phyloP scores from a whole-genome alignment of 2,888 invertebrate genomes.

The Linyphia triangularis region DNA sequence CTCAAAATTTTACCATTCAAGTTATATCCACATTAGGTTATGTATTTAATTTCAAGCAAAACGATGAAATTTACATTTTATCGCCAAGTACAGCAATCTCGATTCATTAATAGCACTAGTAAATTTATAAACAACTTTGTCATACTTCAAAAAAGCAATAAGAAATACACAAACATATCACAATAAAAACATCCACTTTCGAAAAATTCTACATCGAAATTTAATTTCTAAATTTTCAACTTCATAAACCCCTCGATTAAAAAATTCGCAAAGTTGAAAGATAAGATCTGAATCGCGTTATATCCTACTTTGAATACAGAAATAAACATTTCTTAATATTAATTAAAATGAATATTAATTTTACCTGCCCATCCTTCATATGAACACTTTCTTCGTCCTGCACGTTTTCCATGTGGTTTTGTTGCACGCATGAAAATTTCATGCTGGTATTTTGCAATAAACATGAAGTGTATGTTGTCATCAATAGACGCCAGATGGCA shows the following conservation, averaged over 20 bases:
- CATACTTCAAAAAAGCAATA: too few relatives aligned
- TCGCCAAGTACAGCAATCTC: too few relatives aligned
- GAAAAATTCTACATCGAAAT: too few relatives aligned
- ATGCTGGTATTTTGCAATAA: conserved; percentile 46
- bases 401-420: conserved; percentile 48
- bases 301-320: background rate
- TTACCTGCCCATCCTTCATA: conserved; percentile 60
- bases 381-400: conserved; percentile 45
- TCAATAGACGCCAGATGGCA: conserved; percentile 54
- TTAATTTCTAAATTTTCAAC: background rate
- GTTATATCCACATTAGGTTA: too few relatives aligned
- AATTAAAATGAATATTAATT: background rate
- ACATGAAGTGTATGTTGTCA: conserved; percentile 56
- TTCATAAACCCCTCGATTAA: background rate
- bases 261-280: background rate
- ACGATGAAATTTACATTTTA: too few relatives aligned
- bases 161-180: too few relatives aligned
- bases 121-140: too few relatives aligned
- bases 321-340: background rate
- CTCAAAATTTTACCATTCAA: too few relatives aligned
- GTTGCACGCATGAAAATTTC: conserved; percentile 31
- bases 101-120: too few relatives aligned
- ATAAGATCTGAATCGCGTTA: background rate
- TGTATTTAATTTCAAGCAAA: too few relatives aligned
- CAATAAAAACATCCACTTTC: too few relatives aligned